Evolutionary conservation across 1,140 invertebrate genomes (phyloP).

Genomic region (Steinernema khuongi): DNA sequence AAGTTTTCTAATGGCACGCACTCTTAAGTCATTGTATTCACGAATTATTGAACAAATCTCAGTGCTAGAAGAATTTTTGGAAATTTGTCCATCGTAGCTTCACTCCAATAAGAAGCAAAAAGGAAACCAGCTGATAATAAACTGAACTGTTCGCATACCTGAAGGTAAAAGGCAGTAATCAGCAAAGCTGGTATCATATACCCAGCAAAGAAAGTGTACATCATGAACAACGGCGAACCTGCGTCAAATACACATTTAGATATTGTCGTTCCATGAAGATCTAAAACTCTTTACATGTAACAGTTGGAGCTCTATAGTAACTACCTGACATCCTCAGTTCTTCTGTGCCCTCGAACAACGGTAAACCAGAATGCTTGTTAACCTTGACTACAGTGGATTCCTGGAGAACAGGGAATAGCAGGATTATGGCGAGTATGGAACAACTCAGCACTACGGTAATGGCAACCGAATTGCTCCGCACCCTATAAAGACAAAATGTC

Average conservation of each 20-base stretch:
- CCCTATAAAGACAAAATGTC: constrained; percentile 35
- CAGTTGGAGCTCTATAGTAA: not conserved
- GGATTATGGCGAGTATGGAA: constrained; percentile 46
- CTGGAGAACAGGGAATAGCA: constrained; percentile 48
- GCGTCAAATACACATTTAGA: constrained; percentile 53
- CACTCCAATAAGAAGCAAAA: too few species aligned
- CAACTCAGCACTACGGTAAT: constrained; percentile 46
- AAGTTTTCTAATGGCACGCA: not conserved
- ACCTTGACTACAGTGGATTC: constrained; percentile 51
- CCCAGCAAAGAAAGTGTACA: constrained; percentile 54
- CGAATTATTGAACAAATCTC: not conserved
- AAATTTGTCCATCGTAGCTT: too few species aligned
- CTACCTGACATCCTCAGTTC: constrained; percentile 33
- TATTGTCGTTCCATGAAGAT: constrained; percentile 32
- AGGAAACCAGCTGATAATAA: too few species aligned
- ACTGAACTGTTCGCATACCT: constrained; percentile 23
- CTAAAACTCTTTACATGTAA: constrained; percentile 19
- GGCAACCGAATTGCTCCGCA: constrained; percentile 50
- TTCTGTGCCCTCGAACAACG: constrained; percentile 30
- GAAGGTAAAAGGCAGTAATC: constrained; percentile 52
- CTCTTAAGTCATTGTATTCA: not conserved
- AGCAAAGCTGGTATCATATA: constrained; percentile 52
- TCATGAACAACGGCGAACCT: constrained; percentile 44
- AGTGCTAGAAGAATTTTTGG: too few species aligned
- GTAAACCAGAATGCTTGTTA: constrained; percentile 46